Evolutionary conservation across 2,797 vertebrate species (phyloP), one percentile per base, ranked within the genome.

Genomic region (Melanotaenia parkinsoni): DNA sequence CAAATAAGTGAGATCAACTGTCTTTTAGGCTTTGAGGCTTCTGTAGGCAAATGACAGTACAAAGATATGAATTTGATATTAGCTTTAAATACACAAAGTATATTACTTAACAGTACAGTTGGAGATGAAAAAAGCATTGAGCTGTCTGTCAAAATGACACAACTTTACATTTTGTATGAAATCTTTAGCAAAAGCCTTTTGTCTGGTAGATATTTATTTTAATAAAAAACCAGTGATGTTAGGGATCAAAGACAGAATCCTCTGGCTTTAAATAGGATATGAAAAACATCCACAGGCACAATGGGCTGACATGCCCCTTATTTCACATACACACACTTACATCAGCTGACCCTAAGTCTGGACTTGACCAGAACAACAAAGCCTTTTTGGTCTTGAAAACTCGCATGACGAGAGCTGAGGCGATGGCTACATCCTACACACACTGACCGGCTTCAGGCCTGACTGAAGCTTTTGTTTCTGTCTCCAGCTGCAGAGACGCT

Each of bases 401-500:
- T 83, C 24, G 79, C 56, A 62, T 81, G 86, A 87, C 77, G 85
- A 77, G 83, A 81, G 76, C 79, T 69, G 67, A 1, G 54, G 70
- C 62, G n/a, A 79, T 81, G 62, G 24, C 82, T 75, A 54, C 80
- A 76, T 79, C 78, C 72, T 56, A 82, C 82, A 74, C 74, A 86
- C 83, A 82, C 70, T 64, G 78, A 73, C 38, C 32, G 67, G 71
- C 75, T 74, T 78, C 80, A 83, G 80, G 69, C 79, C 83, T 93
- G 88, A 94, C 87, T 87, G 86, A 81, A 83, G 86, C 91, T 86
- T 89, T 93, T 93, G 92, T 94, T 85, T 84, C 43, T 22, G 38
- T 64, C 30, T 72, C 43, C n/a, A 22, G 74, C 80, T 70, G 77
- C 77, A 43, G 61, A 63, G 38, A 84, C 51, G 76, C 50, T 65